A percentile compares a stretch with the other conserved stretches of the same genome.
Evolutionary conservation across 2,888 invertebrate genomes (phyloP).

Genomic region (Drepana falcataria): DNA sequence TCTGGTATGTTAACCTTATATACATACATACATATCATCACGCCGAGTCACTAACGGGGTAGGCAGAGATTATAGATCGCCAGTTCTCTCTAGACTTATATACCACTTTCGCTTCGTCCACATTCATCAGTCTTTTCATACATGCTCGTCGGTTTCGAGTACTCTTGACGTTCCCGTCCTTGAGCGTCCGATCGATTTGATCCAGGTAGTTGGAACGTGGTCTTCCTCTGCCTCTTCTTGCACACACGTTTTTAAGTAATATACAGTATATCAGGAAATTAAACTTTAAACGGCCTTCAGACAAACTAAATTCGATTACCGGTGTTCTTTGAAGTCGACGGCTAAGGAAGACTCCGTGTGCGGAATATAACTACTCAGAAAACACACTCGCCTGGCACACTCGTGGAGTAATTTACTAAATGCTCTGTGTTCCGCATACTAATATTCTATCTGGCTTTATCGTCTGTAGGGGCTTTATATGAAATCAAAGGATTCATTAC

Average conservation of each 20-base stretch:
- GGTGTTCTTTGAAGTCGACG: slow-evolving; percentile 15
- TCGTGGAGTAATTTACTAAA: slow-evolving; percentile 27
- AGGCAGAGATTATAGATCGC: too few species aligned
- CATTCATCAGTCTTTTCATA: too few species aligned
- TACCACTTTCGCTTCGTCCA: too few species aligned
- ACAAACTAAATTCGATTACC: slow-evolving; percentile 28
- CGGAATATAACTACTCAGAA: slow-evolving; percentile 17
- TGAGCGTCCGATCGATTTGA: too few species aligned
- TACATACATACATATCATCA: too few species aligned
- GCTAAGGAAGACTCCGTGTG: slow-evolving; percentile 13
- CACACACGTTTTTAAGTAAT: background rate
- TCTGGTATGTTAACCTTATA: slow-evolving; percentile 81
- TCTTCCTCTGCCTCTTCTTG: too few species aligned
- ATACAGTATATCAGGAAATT: background rate
- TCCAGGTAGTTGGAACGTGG: too few species aligned
- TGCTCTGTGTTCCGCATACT: slow-evolving; percentile 20
- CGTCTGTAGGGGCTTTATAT: background rate
- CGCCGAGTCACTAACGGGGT: too few species aligned
- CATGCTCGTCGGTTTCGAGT: too few species aligned
- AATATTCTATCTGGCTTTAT: slow-evolving; percentile 10
- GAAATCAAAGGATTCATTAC: slow-evolving; percentile 5
- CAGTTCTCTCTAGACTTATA: too few species aligned
- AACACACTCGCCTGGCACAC: slow-evolving; percentile 19
- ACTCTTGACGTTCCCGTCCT: too few species aligned
- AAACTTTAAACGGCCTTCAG: slow-evolving; percentile 3